Evolutionary conservation across 2,113 vertebrate genomes (phyloP), one percentile per base, ranked within the genome.

Genomic region (Datnioides undecimradiatus): DNA sequence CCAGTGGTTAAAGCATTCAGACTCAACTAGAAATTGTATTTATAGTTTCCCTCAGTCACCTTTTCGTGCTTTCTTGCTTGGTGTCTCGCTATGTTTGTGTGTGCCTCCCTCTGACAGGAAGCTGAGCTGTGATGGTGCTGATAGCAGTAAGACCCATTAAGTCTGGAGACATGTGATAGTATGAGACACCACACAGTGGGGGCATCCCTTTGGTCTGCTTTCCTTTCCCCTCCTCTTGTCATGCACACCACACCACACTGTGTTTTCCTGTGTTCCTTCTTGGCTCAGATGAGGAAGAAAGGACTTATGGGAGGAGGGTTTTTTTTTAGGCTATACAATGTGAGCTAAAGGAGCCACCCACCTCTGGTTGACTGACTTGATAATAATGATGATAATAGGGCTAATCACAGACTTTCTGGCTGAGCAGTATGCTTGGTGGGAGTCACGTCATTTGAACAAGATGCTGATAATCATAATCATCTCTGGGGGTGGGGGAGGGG

Each of bases 21-120:
- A 67, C 49, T 59, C 23, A 19, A 14, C 41, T 49, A 9, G 17
- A 64, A 60, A 21, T 75, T 74, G 13, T 45, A 8, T 17, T 63
- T 14, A 13, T 70, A 52, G 27, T 71, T 46, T 70, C 8, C 41
- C 45, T 36, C 8, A 38, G 73, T 43, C 65, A 76, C 68, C 84
- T 66, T 64, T 36, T 49, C 17, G 57, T 40, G 67, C 25, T 64
- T 5, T 49, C 17, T 60, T 40, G 67, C 25, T 64, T 5, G 27
- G 72, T 87, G 72, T 48, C 71, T 73, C n/a, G 75, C 75, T 79
- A 76, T 88, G 90, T 89, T 91, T 91, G 83, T 88, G 84, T 31
- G 63, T 73, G 84, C 82, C 88, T 83, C 83, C 86, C 73, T 87
- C 85, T 64, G 83, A 88, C 92, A 93, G 92, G 92, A 94, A 93